phyloP scores from a whole-genome alignment of 2,113 vertebrate species.

The Campylorhamphus procurvoides region DNA sequence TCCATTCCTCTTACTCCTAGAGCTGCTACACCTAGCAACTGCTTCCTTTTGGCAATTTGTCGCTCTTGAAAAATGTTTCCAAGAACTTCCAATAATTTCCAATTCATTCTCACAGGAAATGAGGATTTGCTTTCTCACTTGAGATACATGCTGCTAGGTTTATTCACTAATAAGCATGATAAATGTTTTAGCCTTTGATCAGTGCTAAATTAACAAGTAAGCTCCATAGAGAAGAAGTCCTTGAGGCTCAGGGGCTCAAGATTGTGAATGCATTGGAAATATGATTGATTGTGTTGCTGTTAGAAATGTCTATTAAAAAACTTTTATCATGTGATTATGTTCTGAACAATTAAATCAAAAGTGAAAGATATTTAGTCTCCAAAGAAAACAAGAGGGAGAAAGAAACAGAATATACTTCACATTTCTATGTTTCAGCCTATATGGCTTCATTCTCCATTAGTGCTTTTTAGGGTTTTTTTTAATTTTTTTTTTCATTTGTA shows the following conservation, averaged over 20 bases:
- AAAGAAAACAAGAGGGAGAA: conserved; percentile 66
- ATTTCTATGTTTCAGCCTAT: conserved; percentile 6
- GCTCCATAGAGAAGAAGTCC: conserved; percentile 79
- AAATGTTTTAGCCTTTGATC: conserved; percentile 91
- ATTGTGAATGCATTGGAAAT: conserved; percentile 75
- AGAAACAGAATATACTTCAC: conserved; percentile 43
- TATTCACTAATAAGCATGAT: conserved; percentile 91
- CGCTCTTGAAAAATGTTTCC: conserved; percentile 83
- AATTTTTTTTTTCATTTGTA: background rate
- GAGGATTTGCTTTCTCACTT: conserved; percentile 85
- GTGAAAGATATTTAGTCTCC: conserved; percentile 67
- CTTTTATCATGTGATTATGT: conserved; percentile 74
- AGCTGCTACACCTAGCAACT: conserved; percentile 72
- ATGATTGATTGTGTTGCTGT: conserved; percentile 82
- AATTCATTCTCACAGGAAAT: conserved; percentile 86
- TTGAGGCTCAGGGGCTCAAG: conserved; percentile 82
- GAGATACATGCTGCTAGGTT: conserved; percentile 89
- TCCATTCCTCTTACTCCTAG: conserved; percentile 22
- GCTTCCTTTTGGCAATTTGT: conserved; percentile 80
- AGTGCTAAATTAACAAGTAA: conserved; percentile 89
- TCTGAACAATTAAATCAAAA: conserved; percentile 82
- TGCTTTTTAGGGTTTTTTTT: background rate
- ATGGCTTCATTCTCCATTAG: background rate
- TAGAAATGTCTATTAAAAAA: conserved; percentile 82
- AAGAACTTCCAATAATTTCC: conserved; percentile 84